Evolutionary conservation across 2,888 invertebrate genomes (phyloP).

Genomic region (Cataglyphis albicans): DNA sequence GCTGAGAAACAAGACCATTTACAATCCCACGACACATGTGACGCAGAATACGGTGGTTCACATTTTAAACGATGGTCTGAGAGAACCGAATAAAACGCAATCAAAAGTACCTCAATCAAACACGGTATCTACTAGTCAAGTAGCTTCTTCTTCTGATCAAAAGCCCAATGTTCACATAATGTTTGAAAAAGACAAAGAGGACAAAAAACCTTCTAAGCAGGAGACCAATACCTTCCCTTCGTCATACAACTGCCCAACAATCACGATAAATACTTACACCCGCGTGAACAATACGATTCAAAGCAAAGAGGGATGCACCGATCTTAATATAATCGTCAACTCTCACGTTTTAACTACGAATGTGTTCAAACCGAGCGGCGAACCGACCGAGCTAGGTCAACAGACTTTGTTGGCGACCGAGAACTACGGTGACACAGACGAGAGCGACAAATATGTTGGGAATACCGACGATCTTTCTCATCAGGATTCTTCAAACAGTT

Average conservation of each 20-base stretch:
- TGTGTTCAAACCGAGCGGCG: constrained; percentile 79
- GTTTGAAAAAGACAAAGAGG: constrained; percentile 76
- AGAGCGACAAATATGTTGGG: constrained; percentile 62
- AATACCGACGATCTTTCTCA: not conserved
- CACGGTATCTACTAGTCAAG: not conserved
- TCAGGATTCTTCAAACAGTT: not conserved
- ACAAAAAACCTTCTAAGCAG: constrained; percentile 51
- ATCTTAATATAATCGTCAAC: constrained; percentile 90
- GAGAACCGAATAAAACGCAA: constrained; percentile 74
- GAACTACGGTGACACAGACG: constrained; percentile 71
- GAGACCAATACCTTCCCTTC: constrained; percentile 44
- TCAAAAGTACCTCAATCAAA: constrained; percentile 55
- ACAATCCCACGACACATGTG: constrained; percentile 77
- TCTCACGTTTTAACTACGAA: constrained; percentile 90
- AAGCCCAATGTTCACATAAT: constrained; percentile 82
- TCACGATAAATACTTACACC: constrained; percentile 84
- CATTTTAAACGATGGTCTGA: constrained; percentile 77
- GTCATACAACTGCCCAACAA: constrained; percentile 81
- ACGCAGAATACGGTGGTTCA: constrained; percentile 83
- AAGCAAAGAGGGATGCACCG: constrained; percentile 90
- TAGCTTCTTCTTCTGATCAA: constrained; percentile 20
- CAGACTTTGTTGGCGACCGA: constrained; percentile 14
- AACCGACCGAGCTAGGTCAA: constrained; percentile 6
- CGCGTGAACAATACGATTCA: constrained; percentile 85
- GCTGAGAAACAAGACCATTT: constrained; percentile 40